A percentile compares a stretch with the other conserved stretches of the same genome.
Conservation (phyloP, 2,888 invertebrate species). For the Pachycephus smyrnensis region DNA sequence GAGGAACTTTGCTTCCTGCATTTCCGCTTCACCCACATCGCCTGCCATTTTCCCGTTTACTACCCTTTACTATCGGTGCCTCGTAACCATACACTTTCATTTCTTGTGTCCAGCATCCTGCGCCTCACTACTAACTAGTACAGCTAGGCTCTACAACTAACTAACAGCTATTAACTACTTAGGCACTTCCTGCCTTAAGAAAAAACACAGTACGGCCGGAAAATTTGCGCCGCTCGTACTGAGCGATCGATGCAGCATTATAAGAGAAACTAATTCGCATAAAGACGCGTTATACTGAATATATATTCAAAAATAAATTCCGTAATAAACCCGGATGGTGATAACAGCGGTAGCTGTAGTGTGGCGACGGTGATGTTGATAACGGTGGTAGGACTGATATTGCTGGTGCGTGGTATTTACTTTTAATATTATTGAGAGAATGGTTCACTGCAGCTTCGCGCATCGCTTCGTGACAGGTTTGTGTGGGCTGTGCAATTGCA, state of each 20-base stretch:
- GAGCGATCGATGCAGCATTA: not conserved
- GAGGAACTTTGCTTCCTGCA: not conserved
- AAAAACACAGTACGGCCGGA: not conserved
- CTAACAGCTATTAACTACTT: not conserved
- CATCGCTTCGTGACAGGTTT: not conserved
- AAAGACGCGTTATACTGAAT: not conserved
- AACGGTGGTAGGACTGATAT: not conserved
- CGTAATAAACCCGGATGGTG: not conserved
- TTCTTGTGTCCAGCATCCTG: not conserved
- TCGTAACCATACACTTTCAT: not conserved
- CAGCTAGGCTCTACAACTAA: not conserved
- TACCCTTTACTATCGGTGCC: not conserved
- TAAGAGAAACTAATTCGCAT: not conserved
- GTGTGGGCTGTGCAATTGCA: not conserved
- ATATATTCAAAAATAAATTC: not conserved
- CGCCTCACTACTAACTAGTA: not conserved
- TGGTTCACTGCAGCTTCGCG: not conserved
- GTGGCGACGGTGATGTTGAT: not conserved
- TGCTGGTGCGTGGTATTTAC: not conserved
- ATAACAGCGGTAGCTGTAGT: not conserved
- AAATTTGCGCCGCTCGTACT: not conserved
- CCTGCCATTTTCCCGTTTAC: not conserved
- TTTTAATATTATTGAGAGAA: conserved; percentile 7
- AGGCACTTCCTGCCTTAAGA: not conserved
- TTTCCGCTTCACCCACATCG: not conserved